A percentile compares a stretch with the other conserved stretches of the same genome.
phyloP scores from a whole-genome alignment of 2,113 vertebrate genomes.

The Craseonycteris thonglongyai region DNA sequence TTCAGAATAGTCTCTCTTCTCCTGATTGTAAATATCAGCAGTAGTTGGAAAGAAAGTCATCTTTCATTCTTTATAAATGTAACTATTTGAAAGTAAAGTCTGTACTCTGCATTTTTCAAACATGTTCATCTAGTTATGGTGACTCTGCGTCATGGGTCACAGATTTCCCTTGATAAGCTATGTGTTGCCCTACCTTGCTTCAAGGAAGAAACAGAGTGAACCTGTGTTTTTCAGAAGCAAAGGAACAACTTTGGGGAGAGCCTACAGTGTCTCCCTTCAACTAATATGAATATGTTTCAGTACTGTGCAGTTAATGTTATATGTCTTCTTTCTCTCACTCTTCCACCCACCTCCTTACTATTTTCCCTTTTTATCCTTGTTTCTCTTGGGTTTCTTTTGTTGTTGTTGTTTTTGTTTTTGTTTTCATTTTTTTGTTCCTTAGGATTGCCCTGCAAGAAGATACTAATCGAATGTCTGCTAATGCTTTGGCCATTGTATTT shows the following conservation, averaged over 20 bases:
- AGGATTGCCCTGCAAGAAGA: slow-evolving; percentile 96
- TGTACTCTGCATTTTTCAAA: not conserved
- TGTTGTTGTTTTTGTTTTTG: too few species aligned
- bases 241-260: not conserved
- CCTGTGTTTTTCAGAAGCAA: slow-evolving; percentile 1
- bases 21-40: not conserved
- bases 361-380: not conserved
- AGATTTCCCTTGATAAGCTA: not conserved
- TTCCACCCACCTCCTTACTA: not conserved
- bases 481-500: slow-evolving; percentile 97
- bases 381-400: not conserved
- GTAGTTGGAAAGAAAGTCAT: not conserved
- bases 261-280: not conserved
- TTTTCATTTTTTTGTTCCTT: slow-evolving; percentile 56
- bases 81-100: not conserved
- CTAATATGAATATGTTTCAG: not conserved
- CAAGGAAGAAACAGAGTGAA: not conserved
- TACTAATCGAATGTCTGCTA: slow-evolving; percentile 98
- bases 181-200: not conserved
- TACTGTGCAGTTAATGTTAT: not conserved
- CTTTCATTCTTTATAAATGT: not conserved
- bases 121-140: not conserved
- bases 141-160: not conserved
- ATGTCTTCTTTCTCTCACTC: not conserved
- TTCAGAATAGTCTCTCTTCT: not conserved